Conservation (phyloP, 2,888 invertebrate genomes). For the Cheilosia vernalis region DNA sequence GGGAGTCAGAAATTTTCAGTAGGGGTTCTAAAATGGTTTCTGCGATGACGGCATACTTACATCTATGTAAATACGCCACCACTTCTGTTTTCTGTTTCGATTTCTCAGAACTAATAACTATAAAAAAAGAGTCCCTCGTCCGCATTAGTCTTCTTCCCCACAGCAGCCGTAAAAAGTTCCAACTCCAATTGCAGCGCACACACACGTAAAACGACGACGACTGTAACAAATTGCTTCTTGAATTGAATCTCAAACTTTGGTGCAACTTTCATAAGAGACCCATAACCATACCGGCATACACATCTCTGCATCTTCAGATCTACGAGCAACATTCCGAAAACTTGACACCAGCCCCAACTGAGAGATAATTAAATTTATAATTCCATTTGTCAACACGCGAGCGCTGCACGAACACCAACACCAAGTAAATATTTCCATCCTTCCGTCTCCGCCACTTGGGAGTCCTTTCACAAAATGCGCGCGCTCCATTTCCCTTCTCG, state of each 20-base stretch:
- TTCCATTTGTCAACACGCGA: slow-evolving; percentile 65
- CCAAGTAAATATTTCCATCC: slow-evolving; percentile 27
- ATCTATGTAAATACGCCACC: too few species aligned
- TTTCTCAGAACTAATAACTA: too few species aligned
- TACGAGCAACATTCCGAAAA: not conserved
- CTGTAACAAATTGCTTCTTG: slow-evolving; percentile 23
- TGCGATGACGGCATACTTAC: too few species aligned
- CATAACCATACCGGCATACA: not conserved
- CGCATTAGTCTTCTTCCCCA: too few species aligned
- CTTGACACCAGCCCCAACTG: slow-evolving; percentile 2
- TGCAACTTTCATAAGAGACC: not conserved
- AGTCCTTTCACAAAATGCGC: slow-evolving; percentile 42
- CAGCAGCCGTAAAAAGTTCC: not conserved
- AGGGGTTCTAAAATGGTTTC: too few species aligned
- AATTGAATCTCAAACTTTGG: slow-evolving; percentile 26
- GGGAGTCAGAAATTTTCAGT: too few species aligned
- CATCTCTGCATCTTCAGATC: not conserved
- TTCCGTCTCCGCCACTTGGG: slow-evolving; percentile 38
- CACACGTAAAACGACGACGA: not conserved
- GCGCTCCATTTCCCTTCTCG: slow-evolving; percentile 23
- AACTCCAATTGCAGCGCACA: not conserved
- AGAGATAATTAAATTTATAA: slow-evolving; percentile 71
- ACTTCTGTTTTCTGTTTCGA: too few species aligned
- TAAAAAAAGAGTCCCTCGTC: too few species aligned
- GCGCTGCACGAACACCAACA: not conserved